Evolutionary conservation across 1,140 invertebrate species (phyloP).

Genomic region (Apolygus lucorum): DNA sequence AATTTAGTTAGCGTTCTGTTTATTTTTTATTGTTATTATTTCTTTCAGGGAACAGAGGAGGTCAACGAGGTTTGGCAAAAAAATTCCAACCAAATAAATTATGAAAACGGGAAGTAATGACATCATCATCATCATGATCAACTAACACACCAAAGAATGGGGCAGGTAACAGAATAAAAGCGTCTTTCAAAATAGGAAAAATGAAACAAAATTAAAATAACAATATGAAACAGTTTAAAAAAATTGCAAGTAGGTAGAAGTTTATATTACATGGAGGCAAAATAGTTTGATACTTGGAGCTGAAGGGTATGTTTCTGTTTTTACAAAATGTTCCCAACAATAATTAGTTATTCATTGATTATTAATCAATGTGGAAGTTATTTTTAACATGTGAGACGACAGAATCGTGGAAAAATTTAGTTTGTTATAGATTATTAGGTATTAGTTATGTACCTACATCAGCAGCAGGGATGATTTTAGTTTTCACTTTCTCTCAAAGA

Average conservation of each 20-base stretch:
- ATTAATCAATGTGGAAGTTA: no score
- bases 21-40: background rate
- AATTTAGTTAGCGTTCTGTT: slow-evolving; percentile 6
- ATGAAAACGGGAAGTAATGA: background rate
- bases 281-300: slow-evolving; percentile 46
- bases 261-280: slow-evolving; percentile 38
- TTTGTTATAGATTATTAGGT: no score
- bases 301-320: slow-evolving; percentile 35
- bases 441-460: no score
- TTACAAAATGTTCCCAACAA: no score
- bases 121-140: no score
- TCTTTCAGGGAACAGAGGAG: slow-evolving; percentile 21
- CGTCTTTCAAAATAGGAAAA: slow-evolving; percentile 3
- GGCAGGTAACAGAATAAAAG: background rate
- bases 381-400: no score
- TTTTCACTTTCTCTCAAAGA: no score
- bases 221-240: slow-evolving; percentile 30
- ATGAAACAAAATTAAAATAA: slow-evolving; percentile 2
- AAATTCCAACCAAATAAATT: background rate
- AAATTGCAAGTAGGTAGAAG: no score
- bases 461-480: no score
- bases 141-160: background rate
- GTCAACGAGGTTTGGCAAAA: slow-evolving; percentile 18
- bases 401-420: no score
- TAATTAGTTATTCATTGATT: no score